These are phyloP conservation scores for Pelecanoides urinatrix DNA, from an alignment of 2,113 vertebrate genomes.

Conservation along the genomic window DNA sequence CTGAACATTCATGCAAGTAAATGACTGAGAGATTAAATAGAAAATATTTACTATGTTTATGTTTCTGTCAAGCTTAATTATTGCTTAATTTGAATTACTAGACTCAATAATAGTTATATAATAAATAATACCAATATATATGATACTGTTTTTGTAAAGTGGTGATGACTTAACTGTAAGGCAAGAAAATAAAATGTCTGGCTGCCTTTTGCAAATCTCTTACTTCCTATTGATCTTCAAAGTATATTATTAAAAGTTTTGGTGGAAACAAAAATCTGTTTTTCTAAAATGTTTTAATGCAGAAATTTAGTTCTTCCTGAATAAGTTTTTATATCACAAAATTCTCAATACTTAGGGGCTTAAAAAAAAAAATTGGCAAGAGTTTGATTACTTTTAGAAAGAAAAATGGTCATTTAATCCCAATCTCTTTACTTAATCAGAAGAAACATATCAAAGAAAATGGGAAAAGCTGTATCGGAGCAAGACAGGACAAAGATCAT, in stretches of 20 bases:
- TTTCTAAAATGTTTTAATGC: background rate
- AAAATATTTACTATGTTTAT: background rate
- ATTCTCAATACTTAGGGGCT: background rate
- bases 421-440: background rate
- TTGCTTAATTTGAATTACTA: background rate
- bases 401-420: background rate
- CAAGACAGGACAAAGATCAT: background rate
- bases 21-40: background rate
- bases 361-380: background rate
- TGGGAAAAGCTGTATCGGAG: fast-evolving
- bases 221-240: background rate
- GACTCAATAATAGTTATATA: background rate
- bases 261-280: background rate
- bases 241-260: background rate
- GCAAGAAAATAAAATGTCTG: background rate
- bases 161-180: background rate
- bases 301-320: background rate
- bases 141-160: background rate
- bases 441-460: background rate
- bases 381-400: background rate
- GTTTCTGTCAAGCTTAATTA: background rate
- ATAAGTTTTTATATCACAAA: background rate
- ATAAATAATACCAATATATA: background rate
- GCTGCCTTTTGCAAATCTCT: background rate
- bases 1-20: background rate